These are phyloP conservation scores for Naso thynnoides DNA, from an alignment of 2,797 vertebrate species.

Conservation along the genomic window DNA sequence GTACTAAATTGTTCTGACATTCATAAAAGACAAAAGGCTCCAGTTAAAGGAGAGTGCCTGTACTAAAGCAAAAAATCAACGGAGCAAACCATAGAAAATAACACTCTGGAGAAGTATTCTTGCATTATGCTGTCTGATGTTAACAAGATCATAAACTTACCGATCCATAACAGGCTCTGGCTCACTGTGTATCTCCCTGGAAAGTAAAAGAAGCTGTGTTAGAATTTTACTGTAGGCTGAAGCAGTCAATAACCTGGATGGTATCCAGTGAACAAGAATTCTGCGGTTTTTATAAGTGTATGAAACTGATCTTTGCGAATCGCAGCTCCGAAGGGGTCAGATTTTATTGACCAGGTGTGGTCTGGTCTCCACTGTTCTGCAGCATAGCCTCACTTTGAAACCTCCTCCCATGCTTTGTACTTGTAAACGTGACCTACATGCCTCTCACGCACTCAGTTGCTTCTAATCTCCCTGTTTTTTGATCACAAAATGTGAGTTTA, in stretches of 20 bases:
- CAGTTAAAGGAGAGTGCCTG: slow-evolving; percentile 14
- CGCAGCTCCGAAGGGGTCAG: slow-evolving; percentile 32
- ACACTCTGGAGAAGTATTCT: slow-evolving; percentile 41
- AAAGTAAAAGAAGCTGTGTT: slow-evolving; percentile 65
- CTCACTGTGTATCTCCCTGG: slow-evolving; percentile 70
- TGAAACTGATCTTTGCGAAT: slow-evolving; percentile 57
- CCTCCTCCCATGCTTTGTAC: slow-evolving; percentile 29
- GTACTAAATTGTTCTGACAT: background rate
- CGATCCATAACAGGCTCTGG: slow-evolving; percentile 68
- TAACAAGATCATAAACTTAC: slow-evolving; percentile 79
- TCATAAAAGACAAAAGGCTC: slow-evolving; percentile 14
- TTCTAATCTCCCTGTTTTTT: slow-evolving; percentile 8
- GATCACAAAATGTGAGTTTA: background rate
- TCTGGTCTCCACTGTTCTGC: slow-evolving; percentile 36
- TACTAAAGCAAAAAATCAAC: slow-evolving; percentile 50
- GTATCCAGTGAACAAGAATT: slow-evolving; percentile 43
- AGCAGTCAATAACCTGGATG: slow-evolving; percentile 64
- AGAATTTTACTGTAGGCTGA: slow-evolving; percentile 52
- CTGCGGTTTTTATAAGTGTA: slow-evolving; percentile 41
- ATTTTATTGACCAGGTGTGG: slow-evolving; percentile 62
- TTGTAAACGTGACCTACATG: slow-evolving; percentile 36
- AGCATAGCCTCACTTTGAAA: slow-evolving; percentile 30
- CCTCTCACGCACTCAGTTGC: background rate
- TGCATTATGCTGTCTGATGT: slow-evolving; percentile 55
- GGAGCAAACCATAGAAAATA: slow-evolving; percentile 61